phyloP scores from a whole-genome alignment of 2,113 vertebrate species.

The Pedionomus torquatus region DNA sequence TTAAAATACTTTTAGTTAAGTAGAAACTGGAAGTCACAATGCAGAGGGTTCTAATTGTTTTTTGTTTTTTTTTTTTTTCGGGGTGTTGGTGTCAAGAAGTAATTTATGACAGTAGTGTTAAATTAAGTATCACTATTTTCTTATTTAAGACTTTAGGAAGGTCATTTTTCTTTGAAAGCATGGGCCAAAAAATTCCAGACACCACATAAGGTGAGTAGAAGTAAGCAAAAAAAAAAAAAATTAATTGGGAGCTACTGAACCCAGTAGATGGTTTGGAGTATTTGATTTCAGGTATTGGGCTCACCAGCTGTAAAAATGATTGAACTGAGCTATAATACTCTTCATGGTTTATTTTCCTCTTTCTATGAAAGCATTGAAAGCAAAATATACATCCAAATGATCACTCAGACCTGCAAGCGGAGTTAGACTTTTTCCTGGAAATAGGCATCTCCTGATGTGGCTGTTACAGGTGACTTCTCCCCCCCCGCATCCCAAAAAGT shows the following conservation, averaged over 20 bases:
- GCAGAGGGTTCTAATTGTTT: neutral
- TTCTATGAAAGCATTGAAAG: constrained; percentile 7
- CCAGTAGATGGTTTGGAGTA: neutral
- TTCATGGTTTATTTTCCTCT: constrained; percentile 22
- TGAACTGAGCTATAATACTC: neutral
- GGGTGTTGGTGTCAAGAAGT: neutral
- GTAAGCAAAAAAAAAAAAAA: neutral
- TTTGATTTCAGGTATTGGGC: neutral
- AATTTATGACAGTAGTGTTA: neutral
- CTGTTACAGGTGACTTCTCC: constrained; percentile 11
- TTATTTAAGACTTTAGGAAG: neutral
- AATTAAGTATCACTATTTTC: neutral
- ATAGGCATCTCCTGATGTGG: constrained; percentile 30
- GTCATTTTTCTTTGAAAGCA: neutral
- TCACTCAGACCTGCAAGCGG: neutral
- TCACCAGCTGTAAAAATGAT: constrained; percentile 36
- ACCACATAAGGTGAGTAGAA: neutral
- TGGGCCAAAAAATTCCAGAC: neutral
- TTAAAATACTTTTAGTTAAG: neutral
- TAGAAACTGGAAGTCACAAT: neutral
- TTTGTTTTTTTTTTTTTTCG: neutral
- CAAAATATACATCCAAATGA: neutral
- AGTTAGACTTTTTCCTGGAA: neutral
- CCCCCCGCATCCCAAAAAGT: neutral
- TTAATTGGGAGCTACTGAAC: neutral